These are phyloP conservation scores for Limanda limanda DNA, from an alignment of 2,113 vertebrate species.

Conservation along the genomic window DNA sequence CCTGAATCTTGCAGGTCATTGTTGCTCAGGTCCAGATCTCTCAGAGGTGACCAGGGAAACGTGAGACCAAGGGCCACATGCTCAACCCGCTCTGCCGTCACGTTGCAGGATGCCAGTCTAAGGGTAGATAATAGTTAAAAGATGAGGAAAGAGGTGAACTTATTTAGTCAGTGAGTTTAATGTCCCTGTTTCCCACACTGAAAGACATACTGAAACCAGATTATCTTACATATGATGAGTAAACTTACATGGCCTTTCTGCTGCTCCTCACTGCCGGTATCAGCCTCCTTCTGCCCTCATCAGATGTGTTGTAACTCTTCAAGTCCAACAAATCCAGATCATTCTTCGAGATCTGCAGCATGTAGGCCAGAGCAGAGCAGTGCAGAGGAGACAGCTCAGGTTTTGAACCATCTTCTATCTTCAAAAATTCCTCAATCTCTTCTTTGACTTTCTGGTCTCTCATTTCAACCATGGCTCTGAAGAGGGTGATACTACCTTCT, in stretches of 20 bases:
- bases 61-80: slow-evolving; percentile 48
- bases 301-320: slow-evolving; percentile 64
- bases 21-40: slow-evolving; percentile 9
- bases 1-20: slow-evolving; percentile 63
- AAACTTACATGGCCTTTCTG: slow-evolving; percentile 66
- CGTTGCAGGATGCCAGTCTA: slow-evolving; percentile 67
- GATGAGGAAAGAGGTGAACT: not conserved
- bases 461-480: slow-evolving; percentile 71
- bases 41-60: slow-evolving; percentile 36
- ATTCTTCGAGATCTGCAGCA: slow-evolving; percentile 58
- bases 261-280: slow-evolving; percentile 69
- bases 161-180: too few relatives aligned
- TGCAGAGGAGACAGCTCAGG: slow-evolving; percentile 35
- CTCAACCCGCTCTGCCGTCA: slow-evolving; percentile 53
- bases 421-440: slow-evolving; percentile 64
- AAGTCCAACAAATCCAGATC: slow-evolving; percentile 51
- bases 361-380: slow-evolving; percentile 72
- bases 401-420: not conserved
- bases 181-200: too few relatives aligned
- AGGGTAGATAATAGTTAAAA: not conserved
- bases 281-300: slow-evolving; percentile 60
- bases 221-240: too few relatives aligned
- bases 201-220: too few relatives aligned
- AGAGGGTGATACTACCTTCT: slow-evolving; percentile 63
- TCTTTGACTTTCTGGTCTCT: slow-evolving; percentile 68